Conservation (phyloP, 2,797 vertebrate genomes). For the Clamator glandarius region DNA sequence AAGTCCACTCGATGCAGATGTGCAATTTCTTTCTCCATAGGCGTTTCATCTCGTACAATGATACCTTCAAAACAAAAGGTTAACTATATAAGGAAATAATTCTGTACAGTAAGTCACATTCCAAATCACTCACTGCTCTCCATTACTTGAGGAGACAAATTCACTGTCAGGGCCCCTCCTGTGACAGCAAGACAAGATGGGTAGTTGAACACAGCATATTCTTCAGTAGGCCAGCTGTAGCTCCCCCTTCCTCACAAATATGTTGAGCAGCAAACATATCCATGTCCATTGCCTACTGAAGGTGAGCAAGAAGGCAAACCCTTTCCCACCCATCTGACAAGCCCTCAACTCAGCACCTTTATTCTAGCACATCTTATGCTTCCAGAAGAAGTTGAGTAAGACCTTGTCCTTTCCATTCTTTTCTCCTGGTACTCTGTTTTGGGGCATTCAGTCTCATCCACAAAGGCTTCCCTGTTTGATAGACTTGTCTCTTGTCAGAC, state of each 20-base stretch:
- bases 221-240: neutral
- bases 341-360: neutral
- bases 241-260: neutral
- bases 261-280: neutral
- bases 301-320: neutral
- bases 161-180: neutral
- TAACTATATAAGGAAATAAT: neutral
- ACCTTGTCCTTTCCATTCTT: neutral
- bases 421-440: neutral
- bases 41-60: conserved; percentile 86
- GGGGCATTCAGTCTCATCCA: neutral
- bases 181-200: neutral
- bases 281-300: neutral
- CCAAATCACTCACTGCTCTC: neutral
- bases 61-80: conserved; percentile 81
- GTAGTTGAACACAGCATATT: neutral
- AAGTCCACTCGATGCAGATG: conserved; percentile 83
- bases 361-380: neutral
- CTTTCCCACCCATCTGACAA: neutral
- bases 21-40: conserved; percentile 90
- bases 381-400: neutral
- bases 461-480: neutral
- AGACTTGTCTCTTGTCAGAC: neutral
- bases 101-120: neutral
- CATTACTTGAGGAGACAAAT: neutral